These are phyloP conservation scores for Acromyrmex charruanus DNA, from an alignment of 1,140 invertebrate genomes.

Conservation along the genomic window DNA sequence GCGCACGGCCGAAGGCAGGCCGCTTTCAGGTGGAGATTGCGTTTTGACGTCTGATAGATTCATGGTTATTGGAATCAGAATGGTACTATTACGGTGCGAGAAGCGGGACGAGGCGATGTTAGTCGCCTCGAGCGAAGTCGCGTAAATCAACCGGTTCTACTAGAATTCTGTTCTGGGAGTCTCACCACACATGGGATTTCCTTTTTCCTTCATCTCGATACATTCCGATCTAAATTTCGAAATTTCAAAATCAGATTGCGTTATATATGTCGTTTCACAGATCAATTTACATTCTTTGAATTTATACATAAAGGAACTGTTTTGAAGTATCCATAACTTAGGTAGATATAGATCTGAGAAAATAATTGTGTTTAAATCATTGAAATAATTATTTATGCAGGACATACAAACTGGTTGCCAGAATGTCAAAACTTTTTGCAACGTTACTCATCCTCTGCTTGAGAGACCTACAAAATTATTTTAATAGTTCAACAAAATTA, in stretches of 20 bases:
- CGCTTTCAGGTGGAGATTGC: conserved; percentile 84
- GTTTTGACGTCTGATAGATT: conserved; percentile 87
- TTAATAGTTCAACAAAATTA: too few species aligned
- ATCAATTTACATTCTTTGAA: background rate
- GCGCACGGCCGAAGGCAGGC: conserved; percentile 65
- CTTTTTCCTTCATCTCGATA: conserved; percentile 28
- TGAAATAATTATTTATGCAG: too few species aligned
- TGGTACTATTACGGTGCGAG: conserved; percentile 80
- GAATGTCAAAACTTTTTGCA: too few species aligned
- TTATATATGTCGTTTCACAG: background rate
- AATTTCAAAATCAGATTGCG: background rate
- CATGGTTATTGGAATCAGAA: conserved; percentile 87
- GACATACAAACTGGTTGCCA: too few species aligned
- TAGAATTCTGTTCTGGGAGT: conserved; percentile 49
- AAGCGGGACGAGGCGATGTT: conserved; percentile 47
- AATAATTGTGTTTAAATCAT: too few species aligned
- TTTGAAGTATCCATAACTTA: too few species aligned
- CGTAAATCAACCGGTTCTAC: conserved; percentile 71
- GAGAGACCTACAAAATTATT: too few species aligned
- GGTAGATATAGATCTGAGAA: too few species aligned
- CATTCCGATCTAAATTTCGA: conserved; percentile 10
- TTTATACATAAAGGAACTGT: background rate
- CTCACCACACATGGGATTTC: conserved; percentile 9
- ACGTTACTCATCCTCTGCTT: too few species aligned
- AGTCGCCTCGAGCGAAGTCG: conserved; percentile 58